phyloP scores from a whole-genome alignment of 2,888 invertebrate species.

The Brachycybe producta region DNA sequence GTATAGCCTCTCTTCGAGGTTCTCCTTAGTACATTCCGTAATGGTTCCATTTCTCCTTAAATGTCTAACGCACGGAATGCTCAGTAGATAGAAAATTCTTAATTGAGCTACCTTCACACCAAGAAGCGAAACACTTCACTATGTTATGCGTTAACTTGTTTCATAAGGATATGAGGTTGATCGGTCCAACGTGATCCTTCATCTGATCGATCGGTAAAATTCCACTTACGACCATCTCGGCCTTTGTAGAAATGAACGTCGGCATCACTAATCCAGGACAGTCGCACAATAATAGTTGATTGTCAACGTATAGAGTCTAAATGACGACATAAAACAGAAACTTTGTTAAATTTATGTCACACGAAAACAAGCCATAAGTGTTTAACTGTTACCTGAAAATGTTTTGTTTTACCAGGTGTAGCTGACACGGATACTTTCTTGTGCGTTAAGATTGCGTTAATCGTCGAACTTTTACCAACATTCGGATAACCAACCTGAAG shows the following conservation, averaged over 20 bases:
- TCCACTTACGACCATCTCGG: constrained; percentile 88
- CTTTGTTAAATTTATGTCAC: background rate
- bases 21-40: too few species aligned
- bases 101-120: too few species aligned
- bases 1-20: too few species aligned
- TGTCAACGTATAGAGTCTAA: constrained; percentile 72
- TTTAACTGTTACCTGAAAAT: constrained; percentile 51
- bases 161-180: constrained; percentile 45
- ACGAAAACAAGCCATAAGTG: background rate
- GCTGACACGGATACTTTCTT: constrained; percentile 80
- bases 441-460: constrained; percentile 74
- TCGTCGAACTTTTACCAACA: constrained; percentile 99
- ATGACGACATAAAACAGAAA: constrained; percentile 22
- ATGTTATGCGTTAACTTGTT: too few species aligned
- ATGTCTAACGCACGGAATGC: too few species aligned
- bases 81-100: too few species aligned
- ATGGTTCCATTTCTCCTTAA: too few species aligned
- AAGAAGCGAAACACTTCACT: too few species aligned
- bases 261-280: constrained; percentile 98
- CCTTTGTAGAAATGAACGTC: constrained; percentile 84
- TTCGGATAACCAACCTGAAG: constrained; percentile 87
- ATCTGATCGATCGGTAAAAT: constrained; percentile 96
- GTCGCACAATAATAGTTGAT: constrained; percentile 74
- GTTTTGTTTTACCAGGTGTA: constrained; percentile 97
- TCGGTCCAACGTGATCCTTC: constrained; percentile 80